These are phyloP conservation scores for Drosophila multiciliata DNA, from an alignment of 2,888 invertebrate genomes.

Conservation along the genomic window DNA sequence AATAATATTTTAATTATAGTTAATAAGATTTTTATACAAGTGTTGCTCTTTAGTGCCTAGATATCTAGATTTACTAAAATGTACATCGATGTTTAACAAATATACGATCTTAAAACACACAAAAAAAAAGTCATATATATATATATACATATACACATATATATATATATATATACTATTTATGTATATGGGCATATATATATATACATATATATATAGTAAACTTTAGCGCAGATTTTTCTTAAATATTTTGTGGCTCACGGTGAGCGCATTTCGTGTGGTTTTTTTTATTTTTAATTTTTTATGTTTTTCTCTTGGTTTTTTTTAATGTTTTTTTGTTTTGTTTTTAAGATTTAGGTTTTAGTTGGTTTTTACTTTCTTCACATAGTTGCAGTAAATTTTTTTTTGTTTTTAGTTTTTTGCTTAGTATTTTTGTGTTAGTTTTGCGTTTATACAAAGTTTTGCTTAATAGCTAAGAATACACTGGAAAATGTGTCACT, in stretches of 20 bases:
- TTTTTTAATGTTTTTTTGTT: not conserved
- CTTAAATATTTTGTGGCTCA: conserved; percentile 48
- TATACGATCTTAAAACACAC: conserved; percentile 54
- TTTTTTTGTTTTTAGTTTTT: conserved; percentile 32
- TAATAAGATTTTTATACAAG: conserved; percentile 62
- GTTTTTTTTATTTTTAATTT: conserved; percentile 25
- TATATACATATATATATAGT: conserved; percentile 33
- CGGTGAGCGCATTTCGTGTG: conserved; percentile 40
- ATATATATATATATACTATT: conserved; percentile 23
- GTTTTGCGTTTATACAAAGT: conserved; percentile 51
- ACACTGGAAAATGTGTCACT: conserved; percentile 76
- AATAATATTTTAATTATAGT: conserved; percentile 41
- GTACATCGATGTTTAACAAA: conserved; percentile 73
- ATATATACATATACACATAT: conserved; percentile 23
- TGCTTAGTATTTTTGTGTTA: conserved; percentile 30
- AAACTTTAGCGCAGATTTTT: conserved; percentile 59
- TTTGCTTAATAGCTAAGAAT: conserved; percentile 63
- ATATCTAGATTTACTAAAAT: conserved; percentile 70
- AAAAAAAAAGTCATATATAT: conserved; percentile 35
- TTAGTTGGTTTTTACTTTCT: conserved; percentile 34
- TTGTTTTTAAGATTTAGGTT: conserved; percentile 32
- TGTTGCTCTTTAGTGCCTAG: conserved; percentile 69
- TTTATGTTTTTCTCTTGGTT: conserved; percentile 9
- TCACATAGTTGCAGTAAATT: conserved; percentile 44
- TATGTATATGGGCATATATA: conserved; percentile 25